A percentile compares a stretch with the other conserved stretches of the same genome.
Evolutionary conservation across 2,113 vertebrate species (phyloP).

Genomic region (Tetrao urogallus): DNA sequence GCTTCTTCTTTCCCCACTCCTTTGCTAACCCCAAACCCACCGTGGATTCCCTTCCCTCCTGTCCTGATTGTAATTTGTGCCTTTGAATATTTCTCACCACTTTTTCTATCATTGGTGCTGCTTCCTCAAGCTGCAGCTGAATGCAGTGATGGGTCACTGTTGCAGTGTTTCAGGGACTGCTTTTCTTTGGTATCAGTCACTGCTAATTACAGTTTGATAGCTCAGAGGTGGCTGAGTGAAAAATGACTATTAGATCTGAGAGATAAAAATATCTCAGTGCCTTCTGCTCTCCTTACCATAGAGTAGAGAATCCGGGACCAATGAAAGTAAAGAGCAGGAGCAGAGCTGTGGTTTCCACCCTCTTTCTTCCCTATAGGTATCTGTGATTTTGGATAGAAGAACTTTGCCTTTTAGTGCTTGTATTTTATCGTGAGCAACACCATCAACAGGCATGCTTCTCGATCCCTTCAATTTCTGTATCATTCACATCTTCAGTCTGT

Average conservation of each 20-base stretch:
- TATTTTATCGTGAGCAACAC: neutral
- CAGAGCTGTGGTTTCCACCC: neutral
- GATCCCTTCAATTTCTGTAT: neutral
- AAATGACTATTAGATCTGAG: constrained; percentile 20
- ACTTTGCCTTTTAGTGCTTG: neutral
- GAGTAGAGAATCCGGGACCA: neutral
- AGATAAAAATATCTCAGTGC: neutral
- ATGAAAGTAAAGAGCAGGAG: neutral
- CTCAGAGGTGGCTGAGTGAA: constrained; percentile 27
- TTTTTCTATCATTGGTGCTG: neutral
- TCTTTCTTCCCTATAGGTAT: neutral
- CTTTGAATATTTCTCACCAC: neutral
- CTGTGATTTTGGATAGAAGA: neutral
- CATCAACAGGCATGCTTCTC: neutral
- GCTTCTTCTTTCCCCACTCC: neutral
- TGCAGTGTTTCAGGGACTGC: neutral
- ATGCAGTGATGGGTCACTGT: neutral
- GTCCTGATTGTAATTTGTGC: neutral
- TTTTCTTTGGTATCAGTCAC: constrained; percentile 23
- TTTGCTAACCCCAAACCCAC: rapidly evolving
- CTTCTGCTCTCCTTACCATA: neutral
- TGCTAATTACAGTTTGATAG: constrained; percentile 54
- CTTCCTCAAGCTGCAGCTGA: neutral
- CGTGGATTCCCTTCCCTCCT: neutral
- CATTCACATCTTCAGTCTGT: neutral